Evolutionary conservation across 2,113 vertebrate species (phyloP), one percentile per base, ranked within the genome.

Genomic region (Syngnathoides biaculeatus): DNA sequence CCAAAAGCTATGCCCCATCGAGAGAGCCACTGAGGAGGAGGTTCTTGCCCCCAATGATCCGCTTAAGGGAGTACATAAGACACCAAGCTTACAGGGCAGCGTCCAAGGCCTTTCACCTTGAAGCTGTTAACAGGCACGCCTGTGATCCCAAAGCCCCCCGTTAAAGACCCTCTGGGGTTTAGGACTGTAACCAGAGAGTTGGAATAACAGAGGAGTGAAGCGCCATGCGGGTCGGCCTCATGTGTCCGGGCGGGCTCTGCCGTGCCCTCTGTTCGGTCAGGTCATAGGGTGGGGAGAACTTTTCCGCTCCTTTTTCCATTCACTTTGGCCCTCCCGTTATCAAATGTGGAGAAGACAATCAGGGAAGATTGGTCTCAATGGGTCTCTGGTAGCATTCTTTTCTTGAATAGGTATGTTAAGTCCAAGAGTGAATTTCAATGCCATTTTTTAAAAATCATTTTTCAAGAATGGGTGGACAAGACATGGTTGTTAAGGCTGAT

Each of bases 151-250:
- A 77, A 62, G 75, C 69, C 81, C 84, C 73, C 81, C 19, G 63
- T 90, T 91, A 90, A 92, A 91, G 89, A 92, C 87, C 89, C 91
- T 88, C 91, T 79, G 89, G 91, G 87, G 91, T 89, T 86, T 86
- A 79, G 78, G 75, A 79, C 85, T 83, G 91, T 90, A 93, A 93
- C 91, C 62, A 81, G 89, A 93, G 90, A 92, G 83, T 78, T 90
- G 82, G 72, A 92, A 92, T 92, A 92, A 92, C 92, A 93, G 72
- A 80, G 74, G 20, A 58, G 73, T n/a, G 67, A 66, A 67, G 77
- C 76, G 67, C 68, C 79, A 81, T 12, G 68, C 75, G 65, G 75
- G n/a, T 64, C 52, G 74, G 80, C 67, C 72, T 70, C 53, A 73
- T 55, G 74, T 82, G 75, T 79, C 50, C 68, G 64, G 68, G 65